phyloP scores from a whole-genome alignment of 2,113 vertebrate species.

The Scalopus aquaticus region DNA sequence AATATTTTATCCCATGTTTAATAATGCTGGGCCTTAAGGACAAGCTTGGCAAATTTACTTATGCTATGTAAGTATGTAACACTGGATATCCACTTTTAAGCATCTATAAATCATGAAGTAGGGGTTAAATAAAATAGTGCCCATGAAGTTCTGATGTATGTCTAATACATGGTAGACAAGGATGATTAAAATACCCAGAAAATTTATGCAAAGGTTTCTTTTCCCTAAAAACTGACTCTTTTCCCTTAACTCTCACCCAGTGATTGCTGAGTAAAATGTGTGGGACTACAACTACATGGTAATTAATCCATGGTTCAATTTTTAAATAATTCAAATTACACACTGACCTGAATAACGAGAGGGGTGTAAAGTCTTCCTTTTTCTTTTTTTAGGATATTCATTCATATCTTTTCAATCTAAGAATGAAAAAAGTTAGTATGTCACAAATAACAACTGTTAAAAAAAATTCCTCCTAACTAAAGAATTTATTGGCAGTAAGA shows the following conservation, averaged over 20 bases:
- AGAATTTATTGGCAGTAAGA: constrained; percentile 5
- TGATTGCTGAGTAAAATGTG: constrained; percentile 39
- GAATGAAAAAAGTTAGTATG: constrained; percentile 54
- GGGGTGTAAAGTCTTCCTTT: constrained; percentile 89
- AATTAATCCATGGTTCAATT: constrained; percentile 35
- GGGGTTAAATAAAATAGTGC: not conserved
- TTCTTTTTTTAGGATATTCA: constrained; percentile 90
- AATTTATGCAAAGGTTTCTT: constrained; percentile 36
- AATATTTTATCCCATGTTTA: not conserved
- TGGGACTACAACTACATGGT: not conserved
- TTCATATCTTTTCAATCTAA: constrained; percentile 86
- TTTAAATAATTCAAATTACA: constrained; percentile 40
- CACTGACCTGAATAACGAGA: constrained; percentile 88
- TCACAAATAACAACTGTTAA: constrained; percentile 3
- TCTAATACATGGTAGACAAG: not conserved
- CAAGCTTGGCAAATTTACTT: constrained; percentile 27
- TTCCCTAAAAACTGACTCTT: not conserved
- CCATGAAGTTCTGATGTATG: not conserved
- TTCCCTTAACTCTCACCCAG: constrained; percentile 31
- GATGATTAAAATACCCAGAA: not conserved
- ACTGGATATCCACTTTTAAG: constrained; percentile 2
- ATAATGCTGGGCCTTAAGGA: not conserved
- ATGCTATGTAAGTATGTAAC: not conserved
- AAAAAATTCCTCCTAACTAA: constrained; percentile 33
- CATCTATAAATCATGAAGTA: not conserved